A percentile compares a stretch with the other conserved stretches of the same genome.
These are phyloP conservation scores for Ophthalmolycus amberensis DNA, from an alignment of 2,113 vertebrate genomes.

Conservation along the genomic window DNA sequence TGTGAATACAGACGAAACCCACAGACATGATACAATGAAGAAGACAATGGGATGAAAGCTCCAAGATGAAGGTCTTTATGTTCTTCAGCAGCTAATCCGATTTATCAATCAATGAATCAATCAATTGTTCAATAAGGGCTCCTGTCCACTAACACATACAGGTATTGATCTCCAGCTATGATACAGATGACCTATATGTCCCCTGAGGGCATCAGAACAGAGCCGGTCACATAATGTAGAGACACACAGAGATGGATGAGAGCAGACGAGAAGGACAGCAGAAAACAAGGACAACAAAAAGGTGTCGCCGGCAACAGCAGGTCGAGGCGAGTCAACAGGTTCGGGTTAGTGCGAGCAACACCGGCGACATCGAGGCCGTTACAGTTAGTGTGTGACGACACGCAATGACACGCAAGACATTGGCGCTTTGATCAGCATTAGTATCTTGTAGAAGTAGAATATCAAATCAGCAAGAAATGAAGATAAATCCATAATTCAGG, in stretches of 20 bases:
- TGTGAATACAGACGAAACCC: neutral
- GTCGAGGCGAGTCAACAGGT: constrained; percentile 18
- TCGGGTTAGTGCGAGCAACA: constrained; percentile 40
- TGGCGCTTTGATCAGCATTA: neutral
- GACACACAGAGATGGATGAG: constrained; percentile 47
- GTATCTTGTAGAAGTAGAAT: neutral
- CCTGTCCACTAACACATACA: neutral
- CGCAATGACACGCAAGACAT: constrained; percentile 3
- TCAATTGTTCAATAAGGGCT: neutral
- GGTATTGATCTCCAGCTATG: neutral
- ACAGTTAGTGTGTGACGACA: neutral
- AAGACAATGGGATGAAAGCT: constrained; percentile 13
- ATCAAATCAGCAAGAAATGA: neutral
- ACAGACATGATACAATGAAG: neutral
- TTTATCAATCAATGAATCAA: neutral
- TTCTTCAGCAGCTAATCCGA: neutral
- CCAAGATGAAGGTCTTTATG: neutral
- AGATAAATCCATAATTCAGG: neutral
- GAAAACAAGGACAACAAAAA: constrained; percentile 1
- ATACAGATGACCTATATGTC: constrained; percentile 82
- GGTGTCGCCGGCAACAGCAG: neutral
- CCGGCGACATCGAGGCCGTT: neutral
- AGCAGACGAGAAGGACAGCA: constrained; percentile 19
- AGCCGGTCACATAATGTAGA: constrained; percentile 86
- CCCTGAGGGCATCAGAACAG: constrained; percentile 72